Evolutionary conservation across 2,888 invertebrate species (phyloP).

Genomic region (Limnephilus marmoratus): DNA sequence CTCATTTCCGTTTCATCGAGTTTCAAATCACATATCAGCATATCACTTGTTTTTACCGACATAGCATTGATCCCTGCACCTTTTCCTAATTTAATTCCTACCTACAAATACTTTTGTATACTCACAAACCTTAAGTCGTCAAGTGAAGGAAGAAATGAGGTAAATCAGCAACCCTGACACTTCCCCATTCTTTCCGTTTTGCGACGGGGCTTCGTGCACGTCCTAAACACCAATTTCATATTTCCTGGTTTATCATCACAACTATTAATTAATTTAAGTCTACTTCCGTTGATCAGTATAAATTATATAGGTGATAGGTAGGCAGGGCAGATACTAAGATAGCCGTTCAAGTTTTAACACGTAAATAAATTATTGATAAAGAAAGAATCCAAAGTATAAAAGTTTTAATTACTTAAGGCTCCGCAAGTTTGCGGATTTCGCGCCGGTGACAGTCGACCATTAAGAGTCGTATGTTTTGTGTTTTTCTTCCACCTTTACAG

Average conservation of each 20-base stretch:
- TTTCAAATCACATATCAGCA: too few species aligned
- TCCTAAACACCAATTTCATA: background rate
- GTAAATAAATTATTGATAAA: background rate
- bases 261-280: background rate
- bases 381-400: background rate
- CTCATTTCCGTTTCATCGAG: too few species aligned
- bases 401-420: background rate
- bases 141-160: too few species aligned
- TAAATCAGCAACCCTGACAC: too few species aligned
- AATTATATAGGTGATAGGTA: background rate
- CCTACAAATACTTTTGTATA: too few species aligned
- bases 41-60: too few species aligned
- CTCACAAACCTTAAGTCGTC: too few species aligned
- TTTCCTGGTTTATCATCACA: background rate
- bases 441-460: conserved; percentile 10
- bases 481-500: conserved; percentile 30
- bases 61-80: too few species aligned
- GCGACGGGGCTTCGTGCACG: too few species aligned
- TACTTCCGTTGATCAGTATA: background rate
- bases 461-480: conserved; percentile 9
- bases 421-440: background rate
- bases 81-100: too few species aligned
- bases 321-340: background rate
- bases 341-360: background rate
- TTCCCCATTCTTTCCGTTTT: too few species aligned